Conservation (phyloP, 2,888 invertebrate species). For the Ichneumon xanthorius region DNA sequence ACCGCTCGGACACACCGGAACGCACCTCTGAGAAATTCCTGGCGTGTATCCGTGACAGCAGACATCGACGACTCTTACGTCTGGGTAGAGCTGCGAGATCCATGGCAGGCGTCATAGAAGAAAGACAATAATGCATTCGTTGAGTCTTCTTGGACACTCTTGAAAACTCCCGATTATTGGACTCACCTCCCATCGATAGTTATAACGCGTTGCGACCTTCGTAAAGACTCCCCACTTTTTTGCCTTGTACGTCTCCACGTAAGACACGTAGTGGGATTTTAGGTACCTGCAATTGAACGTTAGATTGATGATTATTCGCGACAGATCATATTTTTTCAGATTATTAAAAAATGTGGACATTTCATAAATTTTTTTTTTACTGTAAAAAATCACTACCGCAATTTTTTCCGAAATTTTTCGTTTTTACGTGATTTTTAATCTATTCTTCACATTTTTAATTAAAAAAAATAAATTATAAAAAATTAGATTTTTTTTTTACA, state of each 20-base stretch:
- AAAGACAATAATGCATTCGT: background rate
- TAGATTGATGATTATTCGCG: background rate
- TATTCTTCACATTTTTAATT: too few species aligned
- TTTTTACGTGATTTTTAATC: too few species aligned
- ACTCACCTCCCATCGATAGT: conserved; percentile 11
- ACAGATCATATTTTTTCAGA: background rate
- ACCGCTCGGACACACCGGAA: conserved; percentile 56
- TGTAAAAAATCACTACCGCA: too few species aligned
- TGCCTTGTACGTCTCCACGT: background rate
- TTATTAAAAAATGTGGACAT: background rate
- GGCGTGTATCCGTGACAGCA: conserved; percentile 62
- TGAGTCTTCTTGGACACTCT: background rate
- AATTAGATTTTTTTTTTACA: too few species aligned
- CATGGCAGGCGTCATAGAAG: background rate
- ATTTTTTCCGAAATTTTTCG: too few species aligned
- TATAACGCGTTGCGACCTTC: background rate
- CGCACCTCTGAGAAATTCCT: conserved; percentile 27
- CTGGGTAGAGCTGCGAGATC: conserved; percentile 24
- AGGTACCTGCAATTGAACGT: background rate
- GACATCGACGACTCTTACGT: conserved; percentile 39
- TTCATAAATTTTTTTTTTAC: background rate
- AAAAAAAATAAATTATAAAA: too few species aligned
- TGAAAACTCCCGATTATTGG: background rate
- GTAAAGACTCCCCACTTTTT: background rate
- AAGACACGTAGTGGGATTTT: background rate